Evolutionary conservation across 2,888 invertebrate species (phyloP).

Genomic region (Tipula unca): DNA sequence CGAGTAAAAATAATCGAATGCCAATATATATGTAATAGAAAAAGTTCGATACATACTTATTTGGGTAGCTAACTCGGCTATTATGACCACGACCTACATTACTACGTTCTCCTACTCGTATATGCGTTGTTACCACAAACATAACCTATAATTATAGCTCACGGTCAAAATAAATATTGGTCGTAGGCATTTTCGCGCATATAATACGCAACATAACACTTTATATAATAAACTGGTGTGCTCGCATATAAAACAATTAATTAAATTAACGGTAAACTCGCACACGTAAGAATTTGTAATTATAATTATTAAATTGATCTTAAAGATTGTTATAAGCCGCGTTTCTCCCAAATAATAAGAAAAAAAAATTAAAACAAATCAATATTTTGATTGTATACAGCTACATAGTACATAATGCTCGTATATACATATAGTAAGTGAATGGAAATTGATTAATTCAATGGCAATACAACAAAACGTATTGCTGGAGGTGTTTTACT

Average conservation of each 20-base stretch:
- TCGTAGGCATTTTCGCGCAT: neutral
- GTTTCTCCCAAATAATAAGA: neutral
- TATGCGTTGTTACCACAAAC: neutral
- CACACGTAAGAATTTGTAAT: neutral
- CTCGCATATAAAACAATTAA: neutral
- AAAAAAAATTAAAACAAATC: neutral
- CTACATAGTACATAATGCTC: neutral
- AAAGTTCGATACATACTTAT: neutral
- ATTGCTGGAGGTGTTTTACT: neutral
- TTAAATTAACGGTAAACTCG: neutral
- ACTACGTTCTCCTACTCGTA: neutral
- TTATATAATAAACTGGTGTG: neutral
- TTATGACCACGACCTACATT: neutral
- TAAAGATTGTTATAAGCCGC: neutral
- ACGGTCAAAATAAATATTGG: neutral
- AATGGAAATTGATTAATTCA: conserved; percentile 14
- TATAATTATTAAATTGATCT: neutral
- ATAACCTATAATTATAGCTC: neutral
- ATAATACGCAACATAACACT: neutral
- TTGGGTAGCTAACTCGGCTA: neutral
- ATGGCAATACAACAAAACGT: neutral
- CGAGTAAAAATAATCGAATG: neutral
- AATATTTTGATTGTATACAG: neutral
- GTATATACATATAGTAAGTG: neutral
- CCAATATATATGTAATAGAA: neutral